Percentiles rank a stretch among this genome's conserved stretches.
Evolutionary conservation across 2,888 invertebrate genomes (phyloP).

Genomic region (Andrena flavipes): DNA sequence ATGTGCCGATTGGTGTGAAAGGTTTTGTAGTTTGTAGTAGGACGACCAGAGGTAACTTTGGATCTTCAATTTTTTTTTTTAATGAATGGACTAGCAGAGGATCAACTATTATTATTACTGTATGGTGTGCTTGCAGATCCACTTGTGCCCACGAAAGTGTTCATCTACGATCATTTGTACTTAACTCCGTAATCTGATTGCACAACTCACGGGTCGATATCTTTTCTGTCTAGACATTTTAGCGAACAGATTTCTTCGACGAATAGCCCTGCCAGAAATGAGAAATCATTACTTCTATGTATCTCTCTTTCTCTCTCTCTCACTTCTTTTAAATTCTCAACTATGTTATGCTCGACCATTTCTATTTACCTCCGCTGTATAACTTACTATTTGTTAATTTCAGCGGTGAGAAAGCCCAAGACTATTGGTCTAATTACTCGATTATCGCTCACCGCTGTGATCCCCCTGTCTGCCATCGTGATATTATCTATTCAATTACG

Average conservation of each 20-base stretch:
- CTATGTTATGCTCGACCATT: not conserved
- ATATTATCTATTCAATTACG: conserved; percentile 12
- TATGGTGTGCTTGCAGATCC: conserved; percentile 17
- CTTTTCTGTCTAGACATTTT: conserved; percentile 7
- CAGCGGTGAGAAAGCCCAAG: conserved; percentile 29
- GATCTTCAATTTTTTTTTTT: not conserved
- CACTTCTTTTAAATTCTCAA: conserved; percentile 26
- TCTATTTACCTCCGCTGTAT: not conserved
- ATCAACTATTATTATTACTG: not conserved
- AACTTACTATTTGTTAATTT: conserved; percentile 19
- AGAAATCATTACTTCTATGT: not conserved
- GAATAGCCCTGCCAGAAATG: conserved; percentile 19
- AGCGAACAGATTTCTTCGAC: conserved; percentile 13
- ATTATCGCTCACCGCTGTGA: conserved; percentile 13
- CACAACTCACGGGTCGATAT: not conserved
- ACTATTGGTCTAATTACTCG: conserved; percentile 13
- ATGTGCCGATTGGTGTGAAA: not conserved
- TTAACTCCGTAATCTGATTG: conserved; percentile 22
- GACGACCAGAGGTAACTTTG: not conserved
- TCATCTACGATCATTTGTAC: conserved; percentile 35
- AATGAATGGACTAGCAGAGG: not conserved
- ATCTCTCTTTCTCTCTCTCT: no score
- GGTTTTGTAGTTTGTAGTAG: not conserved
- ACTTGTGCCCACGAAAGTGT: conserved; percentile 12
- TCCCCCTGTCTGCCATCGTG: conserved; percentile 9